A percentile compares a stretch with the other conserved stretches of the same genome.
Evolutionary conservation across 1,140 invertebrate species (phyloP).

Genomic region (Cecropterus lyciades): DNA sequence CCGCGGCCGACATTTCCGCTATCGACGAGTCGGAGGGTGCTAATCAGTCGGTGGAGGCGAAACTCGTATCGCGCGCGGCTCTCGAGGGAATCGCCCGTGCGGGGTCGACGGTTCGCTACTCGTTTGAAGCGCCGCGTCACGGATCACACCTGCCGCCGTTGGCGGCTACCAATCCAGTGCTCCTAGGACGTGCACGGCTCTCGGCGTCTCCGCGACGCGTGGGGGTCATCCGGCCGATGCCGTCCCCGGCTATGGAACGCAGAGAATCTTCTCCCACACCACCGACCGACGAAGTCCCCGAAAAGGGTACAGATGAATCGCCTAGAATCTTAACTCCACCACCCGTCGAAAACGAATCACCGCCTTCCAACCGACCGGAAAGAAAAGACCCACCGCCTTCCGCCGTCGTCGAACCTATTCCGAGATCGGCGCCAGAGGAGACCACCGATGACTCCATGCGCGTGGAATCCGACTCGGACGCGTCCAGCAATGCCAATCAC

Average conservation of each 20-base stretch:
- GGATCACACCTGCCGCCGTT: conserved; percentile 85
- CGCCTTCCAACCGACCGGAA: conserved; percentile 41
- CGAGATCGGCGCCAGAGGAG: conserved; percentile 50
- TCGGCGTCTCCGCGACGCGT: conserved; percentile 76
- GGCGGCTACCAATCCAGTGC: conserved; percentile 63
- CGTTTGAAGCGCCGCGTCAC: conserved; percentile 79
- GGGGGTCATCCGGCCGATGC: conserved; percentile 58
- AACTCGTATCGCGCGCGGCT: conserved; percentile 84
- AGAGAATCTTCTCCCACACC: conserved; percentile 39
- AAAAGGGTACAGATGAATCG: conserved; percentile 56
- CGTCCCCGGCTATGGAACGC: conserved; percentile 42
- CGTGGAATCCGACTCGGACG: conserved; percentile 20
- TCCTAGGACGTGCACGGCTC: conserved; percentile 71
- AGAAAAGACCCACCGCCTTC: conserved; percentile 61
- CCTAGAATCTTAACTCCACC: conserved; percentile 52
- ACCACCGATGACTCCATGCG: conserved; percentile 1
- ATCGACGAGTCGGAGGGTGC: conserved; percentile 50
- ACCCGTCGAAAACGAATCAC: conserved; percentile 43
- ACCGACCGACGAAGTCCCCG: conserved; percentile 39
- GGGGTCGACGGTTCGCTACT: conserved; percentile 86
- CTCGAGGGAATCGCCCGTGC: conserved; percentile 89
- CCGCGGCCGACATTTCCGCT: conserved; percentile 51
- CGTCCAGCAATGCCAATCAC: conserved; percentile 16
- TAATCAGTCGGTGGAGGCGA: conserved; percentile 40
- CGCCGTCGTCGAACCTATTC: conserved; percentile 62